Base-by-base conservation (phyloP, 2,888 invertebrate species). In the Pandemis cinnamomeana region DNA sequence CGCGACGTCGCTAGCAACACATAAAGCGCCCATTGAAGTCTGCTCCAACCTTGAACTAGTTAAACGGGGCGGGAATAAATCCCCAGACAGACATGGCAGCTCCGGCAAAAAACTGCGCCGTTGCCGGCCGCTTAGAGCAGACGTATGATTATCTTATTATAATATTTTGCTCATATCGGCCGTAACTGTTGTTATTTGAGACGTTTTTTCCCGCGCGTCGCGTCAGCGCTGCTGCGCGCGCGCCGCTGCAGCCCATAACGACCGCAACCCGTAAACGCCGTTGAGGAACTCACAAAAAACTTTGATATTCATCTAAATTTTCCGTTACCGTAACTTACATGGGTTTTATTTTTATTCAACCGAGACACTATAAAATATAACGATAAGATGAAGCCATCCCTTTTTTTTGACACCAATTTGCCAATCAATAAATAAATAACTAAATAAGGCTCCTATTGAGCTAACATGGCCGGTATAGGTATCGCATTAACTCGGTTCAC, bases 131-230 rank as follows among this genome's bases (percentile, higher is more conserved):
- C 86, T 89, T 89, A 88, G 84, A 84, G 80, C 88, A 91, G 91
- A 91, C 91, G 85, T 92, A 87, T 93, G 84, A 94, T 93, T 93
- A 93, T 89, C 89, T 89, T 87, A 92, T 92, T 92, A 91, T 89
- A 86, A 86, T 89, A 89, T 87, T 87, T 87, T 85, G 87, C 83
- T 79, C 78, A 80, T 80, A 80, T 80, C 83, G 81, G 80, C 80
- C 80, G 78, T 81, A 77, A 79, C 80, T 78, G 81, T 79, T 70
- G 68, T 72, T 78, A 76, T 69, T 76, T 72, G 77, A 77, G 77
- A 77, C 75, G 77, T 76, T 79, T 78, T 77, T 70, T 78, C 76
- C 76, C 74, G 63, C 58, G 75, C 68, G 76, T 78, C 77, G 72
- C 76, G 76, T 77, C 77, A 76, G 75, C 58, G 61, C 8, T 51